phyloP scores from a whole-genome alignment of 1,140 invertebrate genomes.

The Drosophila quadrilineata region DNA sequence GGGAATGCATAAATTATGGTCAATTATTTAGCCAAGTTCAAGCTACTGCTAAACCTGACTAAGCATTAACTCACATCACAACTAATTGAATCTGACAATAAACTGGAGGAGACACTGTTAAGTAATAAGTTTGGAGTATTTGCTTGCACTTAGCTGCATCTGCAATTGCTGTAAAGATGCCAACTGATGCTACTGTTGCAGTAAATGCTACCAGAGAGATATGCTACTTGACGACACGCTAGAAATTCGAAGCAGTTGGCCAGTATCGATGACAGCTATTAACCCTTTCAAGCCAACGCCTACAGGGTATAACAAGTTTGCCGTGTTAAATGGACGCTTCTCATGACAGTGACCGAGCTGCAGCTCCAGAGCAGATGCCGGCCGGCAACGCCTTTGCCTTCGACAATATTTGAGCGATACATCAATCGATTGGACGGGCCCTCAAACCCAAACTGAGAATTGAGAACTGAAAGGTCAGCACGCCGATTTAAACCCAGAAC shows the following conservation, averaged over 20 bases:
- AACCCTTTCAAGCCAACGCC: background rate
- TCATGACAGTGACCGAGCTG: conserved; percentile 53
- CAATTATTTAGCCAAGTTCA: background rate
- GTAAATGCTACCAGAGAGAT: background rate
- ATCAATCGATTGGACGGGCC: background rate
- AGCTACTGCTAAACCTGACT: background rate
- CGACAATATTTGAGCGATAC: background rate
- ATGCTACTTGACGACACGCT: background rate
- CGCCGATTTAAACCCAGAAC: too few relatives aligned
- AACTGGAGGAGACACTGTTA: background rate
- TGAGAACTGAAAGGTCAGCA: too few relatives aligned
- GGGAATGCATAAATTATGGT: too few relatives aligned
- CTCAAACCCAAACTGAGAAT: background rate
- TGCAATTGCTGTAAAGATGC: conserved; percentile 35
- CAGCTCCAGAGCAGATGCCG: conserved; percentile 19
- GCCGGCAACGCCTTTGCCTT: conserved; percentile 8
- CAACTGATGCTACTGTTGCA: conserved; percentile 30
- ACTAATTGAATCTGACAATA: conserved; percentile 10
- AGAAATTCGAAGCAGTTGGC: background rate
- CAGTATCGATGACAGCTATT: too few relatives aligned
- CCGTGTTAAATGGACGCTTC: conserved; percentile 40
- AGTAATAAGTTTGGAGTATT: conserved; percentile 49
- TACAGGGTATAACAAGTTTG: conserved; percentile 42
- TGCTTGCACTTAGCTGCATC: conserved; percentile 55
- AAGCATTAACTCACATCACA: background rate